Percentiles rank a stretch among this genome's conserved stretches.
Conservation (phyloP, 1,140 invertebrate genomes). For the Venturia canescens region DNA sequence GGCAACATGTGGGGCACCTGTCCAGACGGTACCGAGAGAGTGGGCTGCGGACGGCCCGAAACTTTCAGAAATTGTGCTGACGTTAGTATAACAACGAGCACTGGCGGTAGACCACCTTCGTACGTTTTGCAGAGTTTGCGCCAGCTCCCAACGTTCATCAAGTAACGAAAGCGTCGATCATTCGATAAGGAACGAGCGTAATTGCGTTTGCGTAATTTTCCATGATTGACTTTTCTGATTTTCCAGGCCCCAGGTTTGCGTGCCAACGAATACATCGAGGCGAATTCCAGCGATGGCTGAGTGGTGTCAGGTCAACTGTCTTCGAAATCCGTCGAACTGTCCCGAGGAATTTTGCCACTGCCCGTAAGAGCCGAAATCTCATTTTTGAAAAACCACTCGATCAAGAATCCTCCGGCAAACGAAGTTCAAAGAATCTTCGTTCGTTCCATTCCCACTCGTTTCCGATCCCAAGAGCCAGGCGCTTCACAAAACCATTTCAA, state of each 20-base stretch:
- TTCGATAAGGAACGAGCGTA: no score
- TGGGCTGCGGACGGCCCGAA: conserved; percentile 91
- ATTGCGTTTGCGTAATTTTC: no score
- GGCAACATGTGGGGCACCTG: conserved; percentile 94
- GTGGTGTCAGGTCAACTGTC: conserved; percentile 91
- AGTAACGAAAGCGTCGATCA: conserved; percentile 74
- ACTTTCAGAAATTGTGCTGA: conserved; percentile 94
- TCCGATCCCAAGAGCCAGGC: background rate
- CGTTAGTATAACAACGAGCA: conserved; percentile 86
- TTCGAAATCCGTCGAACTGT: conserved; percentile 91
- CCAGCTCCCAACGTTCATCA: conserved; percentile 76
- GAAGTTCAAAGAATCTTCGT: conserved; percentile 46
- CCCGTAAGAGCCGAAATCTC: conserved; percentile 92
- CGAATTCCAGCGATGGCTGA: conserved; percentile 84
- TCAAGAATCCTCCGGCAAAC: no score
- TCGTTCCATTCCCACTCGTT: no score
- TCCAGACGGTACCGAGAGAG: conserved; percentile 88
- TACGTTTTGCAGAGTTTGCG: conserved; percentile 75
- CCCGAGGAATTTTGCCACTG: conserved; percentile 85
- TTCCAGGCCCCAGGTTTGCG: conserved; percentile 87
- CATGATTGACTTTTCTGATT: conserved; percentile 35
- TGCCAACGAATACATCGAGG: conserved; percentile 80
- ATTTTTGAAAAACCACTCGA: no score
- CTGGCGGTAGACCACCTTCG: conserved; percentile 81
- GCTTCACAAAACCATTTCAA: background rate